Percentiles rank a stretch among this genome's conserved stretches.
These are phyloP conservation scores for Falco rusticolus DNA, from an alignment of 2,797 vertebrate species.

Conservation along the genomic window DNA sequence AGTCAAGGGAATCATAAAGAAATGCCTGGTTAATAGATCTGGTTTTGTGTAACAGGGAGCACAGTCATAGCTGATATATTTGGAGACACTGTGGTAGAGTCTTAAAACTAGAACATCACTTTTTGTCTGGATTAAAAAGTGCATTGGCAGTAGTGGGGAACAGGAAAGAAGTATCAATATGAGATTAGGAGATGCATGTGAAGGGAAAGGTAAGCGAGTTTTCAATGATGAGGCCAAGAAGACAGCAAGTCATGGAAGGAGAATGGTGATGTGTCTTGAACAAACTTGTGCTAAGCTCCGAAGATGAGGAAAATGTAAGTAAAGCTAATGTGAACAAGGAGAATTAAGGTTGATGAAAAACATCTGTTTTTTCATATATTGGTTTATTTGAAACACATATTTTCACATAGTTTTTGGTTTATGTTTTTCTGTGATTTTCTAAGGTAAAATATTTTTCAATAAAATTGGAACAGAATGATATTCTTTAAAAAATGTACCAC, in stretches of 20 bases:
- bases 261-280: not conserved
- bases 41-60: not conserved
- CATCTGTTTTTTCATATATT: not conserved
- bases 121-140: not conserved
- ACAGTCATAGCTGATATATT: not conserved
- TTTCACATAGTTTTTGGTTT: not conserved
- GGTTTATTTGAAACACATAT: not conserved
- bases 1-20: not conserved
- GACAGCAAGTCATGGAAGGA: not conserved
- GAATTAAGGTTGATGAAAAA: not conserved
- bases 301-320: not conserved
- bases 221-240: not conserved
- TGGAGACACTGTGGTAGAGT: not conserved
- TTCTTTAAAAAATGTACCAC: not conserved
- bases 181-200: not conserved
- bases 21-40: not conserved
- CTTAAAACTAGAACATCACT: not conserved
- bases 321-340: not conserved
- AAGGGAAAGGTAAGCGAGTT: not conserved
- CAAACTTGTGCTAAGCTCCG: not conserved
- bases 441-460: constrained; percentile 30
- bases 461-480: not conserved
- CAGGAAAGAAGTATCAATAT: not conserved
- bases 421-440: constrained; percentile 1
- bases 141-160: not conserved